Evolutionary conservation across 2,113 vertebrate species (phyloP), one percentile per base, ranked within the genome.

Genomic region (Pundamilia nyererei): DNA sequence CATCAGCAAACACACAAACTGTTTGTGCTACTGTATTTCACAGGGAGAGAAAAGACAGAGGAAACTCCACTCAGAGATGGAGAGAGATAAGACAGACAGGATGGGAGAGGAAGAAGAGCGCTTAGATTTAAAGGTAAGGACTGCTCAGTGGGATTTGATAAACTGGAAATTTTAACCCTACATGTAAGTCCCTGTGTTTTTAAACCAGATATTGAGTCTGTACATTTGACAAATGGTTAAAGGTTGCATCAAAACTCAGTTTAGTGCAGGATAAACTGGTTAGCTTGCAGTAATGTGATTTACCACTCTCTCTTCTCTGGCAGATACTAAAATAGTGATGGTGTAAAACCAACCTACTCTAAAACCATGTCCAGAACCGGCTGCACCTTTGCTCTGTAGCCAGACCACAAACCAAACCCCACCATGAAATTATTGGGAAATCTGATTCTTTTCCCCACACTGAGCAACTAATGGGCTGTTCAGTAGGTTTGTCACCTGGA

Each of bases 121-220:
- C n/a, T 54, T 12, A 21, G 10, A 4, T 21, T 53, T 3, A 53
- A 53, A 54, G 51, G 51, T 21, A 54, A 54, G n/a, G 51, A 21
- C 3, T 54, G 5, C 0, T 54, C 0, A 1, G 0, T 54, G 0
- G 3, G 51, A 54, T 54, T 54, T 54, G 10, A 54, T 2, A 54
- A 54, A 0, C 51, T 54, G 51, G 51, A 4, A 54, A 11, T 21
- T 21, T 54, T 54, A 0, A 54, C 51, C 0, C n/a, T 54, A 54
- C n/a, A 21, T 54, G 5, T 54, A 21, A 21, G 9, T 54, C 51
- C 51, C 5, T 54, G 51, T 54, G 51, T 54, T 54, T 54, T 54
- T 54, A 53, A 21, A 53, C 51, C 51, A 53, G 51, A 10, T 53
- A 21, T 6, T 53, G 19, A 53, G 49, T n/a, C 49, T 53, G 1